Percentiles rank a stretch among this genome's conserved stretches.
These are phyloP conservation scores for Acromyrmex echinatior DNA, from an alignment of 1,140 invertebrate genomes.

Conservation along the genomic window DNA sequence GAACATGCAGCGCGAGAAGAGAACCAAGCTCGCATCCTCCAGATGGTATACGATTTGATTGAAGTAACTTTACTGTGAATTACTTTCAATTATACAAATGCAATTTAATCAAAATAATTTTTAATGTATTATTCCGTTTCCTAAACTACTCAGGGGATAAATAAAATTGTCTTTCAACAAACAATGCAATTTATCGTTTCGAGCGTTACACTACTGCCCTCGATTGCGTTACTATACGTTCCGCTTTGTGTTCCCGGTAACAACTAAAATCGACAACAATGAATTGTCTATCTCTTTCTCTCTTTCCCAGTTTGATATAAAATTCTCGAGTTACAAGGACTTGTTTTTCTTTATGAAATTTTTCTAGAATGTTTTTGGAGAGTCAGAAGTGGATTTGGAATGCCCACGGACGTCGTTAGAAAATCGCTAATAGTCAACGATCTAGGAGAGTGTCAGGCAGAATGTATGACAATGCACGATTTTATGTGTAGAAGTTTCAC, in stretches of 20 bases:
- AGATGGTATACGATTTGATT: slow-evolving; percentile 71
- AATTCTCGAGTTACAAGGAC: slow-evolving; percentile 13
- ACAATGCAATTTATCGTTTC: slow-evolving; percentile 23
- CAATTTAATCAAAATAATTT: slow-evolving; percentile 22
- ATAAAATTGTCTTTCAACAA: slow-evolving; percentile 24
- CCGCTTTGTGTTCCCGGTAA: slow-evolving; percentile 58
- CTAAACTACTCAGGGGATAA: neutral
- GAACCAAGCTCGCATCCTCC: slow-evolving; percentile 67
- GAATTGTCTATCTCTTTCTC: slow-evolving; percentile 7
- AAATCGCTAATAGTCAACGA: slow-evolving; percentile 89
- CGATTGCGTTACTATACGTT: slow-evolving; percentile 35
- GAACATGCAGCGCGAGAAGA: slow-evolving; percentile 72
- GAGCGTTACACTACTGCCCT: slow-evolving; percentile 41
- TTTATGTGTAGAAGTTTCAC: slow-evolving; percentile 93
- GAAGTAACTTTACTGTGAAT: slow-evolving; percentile 15
- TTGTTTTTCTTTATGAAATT: slow-evolving; percentile 30
- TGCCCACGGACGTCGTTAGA: slow-evolving; percentile 88
- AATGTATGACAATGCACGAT: slow-evolving; percentile 89
- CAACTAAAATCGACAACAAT: slow-evolving; percentile 40
- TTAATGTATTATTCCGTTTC: slow-evolving; percentile 4
- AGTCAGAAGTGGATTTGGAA: slow-evolving; percentile 90
- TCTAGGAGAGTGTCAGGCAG: slow-evolving; percentile 92
- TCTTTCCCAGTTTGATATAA: slow-evolving; percentile 16
- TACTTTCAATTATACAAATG: slow-evolving; percentile 22
- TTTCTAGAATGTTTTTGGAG: slow-evolving; percentile 93